These are phyloP conservation scores for Squalus acanthias DNA, from an alignment of 2,797 vertebrate species.

Conservation along the genomic window DNA sequence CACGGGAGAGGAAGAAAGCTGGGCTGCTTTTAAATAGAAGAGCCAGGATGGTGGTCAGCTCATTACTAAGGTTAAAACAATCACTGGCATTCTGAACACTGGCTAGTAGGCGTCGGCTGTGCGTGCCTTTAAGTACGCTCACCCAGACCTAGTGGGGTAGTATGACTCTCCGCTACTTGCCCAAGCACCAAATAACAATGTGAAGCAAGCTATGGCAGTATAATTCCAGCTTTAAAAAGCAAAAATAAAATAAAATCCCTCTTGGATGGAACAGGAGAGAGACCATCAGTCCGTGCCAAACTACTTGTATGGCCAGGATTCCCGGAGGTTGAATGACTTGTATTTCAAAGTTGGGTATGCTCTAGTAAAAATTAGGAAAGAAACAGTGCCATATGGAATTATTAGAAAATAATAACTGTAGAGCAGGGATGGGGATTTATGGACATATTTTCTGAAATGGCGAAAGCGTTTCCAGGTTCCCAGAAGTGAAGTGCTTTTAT, in stretches of 20 bases:
- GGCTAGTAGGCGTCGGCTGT: neutral
- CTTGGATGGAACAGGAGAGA: neutral
- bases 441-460: constrained; percentile 25
- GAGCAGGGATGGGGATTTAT: constrained; percentile 12
- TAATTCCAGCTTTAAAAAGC: neutral
- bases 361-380: neutral
- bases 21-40: neutral
- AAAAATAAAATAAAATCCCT: neutral
- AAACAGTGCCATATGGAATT: neutral
- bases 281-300: neutral
- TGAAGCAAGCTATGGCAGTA: neutral
- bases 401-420: neutral
- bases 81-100: neutral
- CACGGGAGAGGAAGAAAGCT: neutral
- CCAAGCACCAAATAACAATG: neutral
- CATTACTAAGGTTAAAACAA: neutral
- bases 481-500: neutral
- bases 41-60: neutral
- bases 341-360: neutral
- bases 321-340: neutral
- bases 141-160: neutral
- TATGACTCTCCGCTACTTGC: neutral
- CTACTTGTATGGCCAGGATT: neutral
- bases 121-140: neutral
- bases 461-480: neutral